These are phyloP conservation scores for Euphonia xanthogaster DNA, from an alignment of 2,797 vertebrate genomes.

Conservation along the genomic window DNA sequence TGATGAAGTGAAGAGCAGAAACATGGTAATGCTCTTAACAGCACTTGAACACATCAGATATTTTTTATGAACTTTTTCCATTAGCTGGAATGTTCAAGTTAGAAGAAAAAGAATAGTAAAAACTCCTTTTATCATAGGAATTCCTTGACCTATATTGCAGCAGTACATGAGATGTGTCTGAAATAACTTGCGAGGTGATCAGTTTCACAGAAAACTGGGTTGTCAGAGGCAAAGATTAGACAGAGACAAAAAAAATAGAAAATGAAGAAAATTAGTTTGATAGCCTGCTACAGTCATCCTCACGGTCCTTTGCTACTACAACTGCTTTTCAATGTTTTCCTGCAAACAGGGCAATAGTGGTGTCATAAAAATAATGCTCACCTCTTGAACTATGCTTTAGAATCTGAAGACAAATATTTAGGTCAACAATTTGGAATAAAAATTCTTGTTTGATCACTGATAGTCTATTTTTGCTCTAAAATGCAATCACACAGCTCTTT, in stretches of 20 bases:
- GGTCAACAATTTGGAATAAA: not conserved
- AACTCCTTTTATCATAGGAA: not conserved
- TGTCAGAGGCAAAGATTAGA: not conserved
- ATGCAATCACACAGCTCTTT: not conserved
- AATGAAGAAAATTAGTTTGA: not conserved
- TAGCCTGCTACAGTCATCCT: not conserved
- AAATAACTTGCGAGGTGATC: not conserved
- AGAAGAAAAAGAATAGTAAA: not conserved
- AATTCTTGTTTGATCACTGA: not conserved
- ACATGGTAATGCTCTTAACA: not conserved
- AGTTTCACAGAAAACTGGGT: not conserved
- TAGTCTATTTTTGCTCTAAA: not conserved
- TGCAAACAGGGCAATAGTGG: not conserved
- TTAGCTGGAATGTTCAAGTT: not conserved
- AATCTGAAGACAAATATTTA: not conserved
- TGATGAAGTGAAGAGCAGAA: slow-evolving; percentile 1
- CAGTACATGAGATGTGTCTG: not conserved
- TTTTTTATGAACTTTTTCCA: not conserved
- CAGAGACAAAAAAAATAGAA: not conserved
- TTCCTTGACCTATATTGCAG: not conserved
- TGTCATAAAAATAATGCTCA: not conserved
- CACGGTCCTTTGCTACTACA: not conserved
- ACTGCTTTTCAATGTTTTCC: not conserved
- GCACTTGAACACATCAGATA: not conserved
- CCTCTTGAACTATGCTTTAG: not conserved